A percentile compares a stretch with the other conserved stretches of the same genome.
Evolutionary conservation across 2,797 vertebrate genomes (phyloP).

Genomic region (Pseudochirops cupreus): DNA sequence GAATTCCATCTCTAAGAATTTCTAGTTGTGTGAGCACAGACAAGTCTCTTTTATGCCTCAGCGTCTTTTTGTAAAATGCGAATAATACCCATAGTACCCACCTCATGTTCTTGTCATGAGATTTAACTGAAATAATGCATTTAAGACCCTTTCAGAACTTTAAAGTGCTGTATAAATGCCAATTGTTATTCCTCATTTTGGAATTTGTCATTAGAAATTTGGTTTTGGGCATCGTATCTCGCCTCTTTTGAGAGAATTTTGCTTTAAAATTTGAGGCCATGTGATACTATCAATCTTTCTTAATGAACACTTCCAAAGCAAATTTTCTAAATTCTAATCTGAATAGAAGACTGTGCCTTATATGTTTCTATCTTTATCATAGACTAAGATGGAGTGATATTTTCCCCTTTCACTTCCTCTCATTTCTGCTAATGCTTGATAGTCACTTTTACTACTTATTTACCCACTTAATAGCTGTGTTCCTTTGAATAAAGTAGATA

Average conservation of each 20-base stretch:
- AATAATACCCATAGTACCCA: not conserved
- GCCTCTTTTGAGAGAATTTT: not conserved
- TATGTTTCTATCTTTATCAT: not conserved
- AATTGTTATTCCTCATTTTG: not conserved
- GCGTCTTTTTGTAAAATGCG: not conserved
- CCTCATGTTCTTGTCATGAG: not conserved
- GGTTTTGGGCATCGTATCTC: not conserved
- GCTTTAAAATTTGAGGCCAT: not conserved
- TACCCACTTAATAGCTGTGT: not conserved
- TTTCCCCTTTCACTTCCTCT: not conserved
- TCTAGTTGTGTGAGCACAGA: not conserved
- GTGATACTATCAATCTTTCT: not conserved
- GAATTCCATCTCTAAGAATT: not conserved
- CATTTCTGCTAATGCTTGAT: not conserved
- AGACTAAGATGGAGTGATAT: not conserved
- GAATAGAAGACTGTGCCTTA: not conserved
- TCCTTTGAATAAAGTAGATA: not conserved
- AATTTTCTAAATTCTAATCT: not conserved
- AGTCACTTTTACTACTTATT: not conserved
- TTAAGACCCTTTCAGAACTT: not conserved
- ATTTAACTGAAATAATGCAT: not conserved
- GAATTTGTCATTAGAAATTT: not conserved
- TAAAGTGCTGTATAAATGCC: not conserved
- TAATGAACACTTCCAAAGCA: not conserved
- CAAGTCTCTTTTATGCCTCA: not conserved